Conservation (phyloP, 2,888 invertebrate genomes). For the Malachius bipustulatus region DNA sequence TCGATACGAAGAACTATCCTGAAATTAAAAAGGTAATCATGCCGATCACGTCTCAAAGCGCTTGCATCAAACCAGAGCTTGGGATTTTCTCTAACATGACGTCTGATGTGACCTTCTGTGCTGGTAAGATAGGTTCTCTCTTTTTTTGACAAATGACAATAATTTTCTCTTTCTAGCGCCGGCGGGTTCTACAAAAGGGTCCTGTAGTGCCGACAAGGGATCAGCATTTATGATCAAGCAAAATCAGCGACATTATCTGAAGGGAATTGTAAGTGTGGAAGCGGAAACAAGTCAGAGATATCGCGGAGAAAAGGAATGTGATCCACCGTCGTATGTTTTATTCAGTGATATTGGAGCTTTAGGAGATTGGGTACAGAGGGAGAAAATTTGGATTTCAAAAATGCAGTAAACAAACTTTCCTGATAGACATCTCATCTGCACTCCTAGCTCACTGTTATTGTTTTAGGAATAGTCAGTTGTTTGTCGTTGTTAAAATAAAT, state of each 20-base stretch:
- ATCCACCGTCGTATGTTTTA: conserved; percentile 27
- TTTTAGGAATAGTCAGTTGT: too few relatives aligned
- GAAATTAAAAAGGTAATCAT: conserved; percentile 42
- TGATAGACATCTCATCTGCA: too few relatives aligned
- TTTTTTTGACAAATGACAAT: too few relatives aligned
- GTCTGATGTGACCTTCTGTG: conserved; percentile 48
- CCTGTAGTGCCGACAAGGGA: conserved; percentile 40
- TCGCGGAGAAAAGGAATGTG: conserved; percentile 22
- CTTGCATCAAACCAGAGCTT: conserved; percentile 42
- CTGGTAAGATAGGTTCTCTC: too few relatives aligned
- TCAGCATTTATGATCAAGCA: conserved; percentile 39
- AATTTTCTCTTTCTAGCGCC: neutral
- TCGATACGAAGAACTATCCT: conserved; percentile 36
- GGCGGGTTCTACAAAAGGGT: conserved; percentile 26
- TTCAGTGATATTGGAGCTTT: conserved; percentile 29
- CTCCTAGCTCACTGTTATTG: too few relatives aligned
- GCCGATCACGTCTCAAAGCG: conserved; percentile 45
- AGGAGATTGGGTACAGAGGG: conserved; percentile 32
- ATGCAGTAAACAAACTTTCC: too few relatives aligned
- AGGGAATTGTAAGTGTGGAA: conserved; percentile 40
- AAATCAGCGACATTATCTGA: conserved; percentile 37
- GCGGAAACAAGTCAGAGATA: conserved; percentile 25
- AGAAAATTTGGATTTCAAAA: too few relatives aligned
- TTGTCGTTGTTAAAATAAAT: too few relatives aligned
- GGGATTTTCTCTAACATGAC: conserved; percentile 27